These are phyloP conservation scores for Fistularia commersonii DNA, from an alignment of 2,797 vertebrate genomes.

Conservation along the genomic window DNA sequence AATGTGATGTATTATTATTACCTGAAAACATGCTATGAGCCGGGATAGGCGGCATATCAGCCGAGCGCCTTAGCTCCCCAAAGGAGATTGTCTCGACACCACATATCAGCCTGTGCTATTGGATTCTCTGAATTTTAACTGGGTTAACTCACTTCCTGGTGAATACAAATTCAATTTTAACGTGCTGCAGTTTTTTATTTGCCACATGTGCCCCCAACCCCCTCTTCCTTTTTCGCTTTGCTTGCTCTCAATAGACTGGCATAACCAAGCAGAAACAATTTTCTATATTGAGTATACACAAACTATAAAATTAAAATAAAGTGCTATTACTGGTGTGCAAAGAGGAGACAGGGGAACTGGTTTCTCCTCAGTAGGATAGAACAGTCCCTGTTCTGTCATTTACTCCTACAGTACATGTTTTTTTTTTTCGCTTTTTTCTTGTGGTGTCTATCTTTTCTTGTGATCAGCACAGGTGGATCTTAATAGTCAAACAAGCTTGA, in stretches of 20 bases:
- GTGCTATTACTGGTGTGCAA: slow-evolving; percentile 71
- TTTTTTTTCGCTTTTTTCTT: background rate
- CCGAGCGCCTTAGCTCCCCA: slow-evolving; percentile 69
- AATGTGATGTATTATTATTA: slow-evolving; percentile 77
- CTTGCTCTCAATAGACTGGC: slow-evolving; percentile 74
- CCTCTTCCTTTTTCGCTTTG: slow-evolving; percentile 44
- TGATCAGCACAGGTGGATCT: too few species aligned
- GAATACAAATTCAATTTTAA: slow-evolving; percentile 85
- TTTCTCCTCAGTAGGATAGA: slow-evolving; percentile 25
- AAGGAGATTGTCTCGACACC: slow-evolving; percentile 76
- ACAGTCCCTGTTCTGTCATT: slow-evolving; percentile 41
- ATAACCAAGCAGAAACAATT: slow-evolving; percentile 78
- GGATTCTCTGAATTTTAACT: slow-evolving; percentile 83
- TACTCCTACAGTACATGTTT: slow-evolving; percentile 23
- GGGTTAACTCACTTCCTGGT: slow-evolving; percentile 82
- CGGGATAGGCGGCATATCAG: slow-evolving; percentile 64
- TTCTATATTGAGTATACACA: slow-evolving; percentile 75
- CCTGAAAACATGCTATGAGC: slow-evolving; percentile 74
- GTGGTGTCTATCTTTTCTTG: too few species aligned
- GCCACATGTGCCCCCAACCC: slow-evolving; percentile 47
- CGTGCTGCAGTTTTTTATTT: slow-evolving; percentile 75
- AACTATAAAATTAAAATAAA: slow-evolving; percentile 81
- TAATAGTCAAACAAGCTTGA: too few species aligned
- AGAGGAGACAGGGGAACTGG: slow-evolving; percentile 19
- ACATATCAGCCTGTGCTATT: slow-evolving; percentile 76